A percentile compares a stretch with the other conserved stretches of the same genome.
phyloP scores from a whole-genome alignment of 2,888 invertebrate genomes.

The Tetranychus piercei region DNA sequence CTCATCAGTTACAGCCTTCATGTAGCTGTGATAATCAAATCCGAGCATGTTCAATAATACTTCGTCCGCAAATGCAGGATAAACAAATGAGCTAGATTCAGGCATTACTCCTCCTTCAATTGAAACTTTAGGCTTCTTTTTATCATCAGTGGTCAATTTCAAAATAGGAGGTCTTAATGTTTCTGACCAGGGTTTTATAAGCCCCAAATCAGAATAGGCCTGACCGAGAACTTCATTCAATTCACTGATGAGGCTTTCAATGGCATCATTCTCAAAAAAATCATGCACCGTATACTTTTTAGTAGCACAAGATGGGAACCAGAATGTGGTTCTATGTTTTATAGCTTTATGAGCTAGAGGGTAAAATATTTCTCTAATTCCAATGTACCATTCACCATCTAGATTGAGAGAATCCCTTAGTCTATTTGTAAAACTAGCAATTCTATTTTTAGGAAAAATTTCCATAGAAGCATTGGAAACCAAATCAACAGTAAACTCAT shows the following conservation, averaged over 20 bases:
- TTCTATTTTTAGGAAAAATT: not conserved
- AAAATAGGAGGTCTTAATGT: too few species aligned
- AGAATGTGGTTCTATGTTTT: not conserved
- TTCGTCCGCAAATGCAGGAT: too few species aligned
- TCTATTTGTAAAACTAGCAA: not conserved
- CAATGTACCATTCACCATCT: not conserved
- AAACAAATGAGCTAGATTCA: too few species aligned
- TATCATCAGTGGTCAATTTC: too few species aligned
- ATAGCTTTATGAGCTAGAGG: not conserved
- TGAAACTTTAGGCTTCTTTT: too few species aligned
- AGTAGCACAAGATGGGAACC: not conserved
- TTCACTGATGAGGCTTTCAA: too few species aligned
- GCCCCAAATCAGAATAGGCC: too few species aligned
- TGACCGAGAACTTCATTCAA: too few species aligned
- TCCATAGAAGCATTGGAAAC: constrained; percentile 4
- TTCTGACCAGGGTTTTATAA: too few species aligned
- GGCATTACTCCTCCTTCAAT: too few species aligned
- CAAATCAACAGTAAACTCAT: not conserved
- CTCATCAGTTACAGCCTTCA: too few species aligned
- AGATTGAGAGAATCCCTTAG: not conserved
- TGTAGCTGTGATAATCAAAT: not conserved
- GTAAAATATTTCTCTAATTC: not conserved
- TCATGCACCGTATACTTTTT: not conserved
- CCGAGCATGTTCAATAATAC: not conserved
- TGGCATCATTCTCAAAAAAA: not conserved